Conservation (phyloP, 2,888 invertebrate genomes). For the Halictus quadricinctus region DNA sequence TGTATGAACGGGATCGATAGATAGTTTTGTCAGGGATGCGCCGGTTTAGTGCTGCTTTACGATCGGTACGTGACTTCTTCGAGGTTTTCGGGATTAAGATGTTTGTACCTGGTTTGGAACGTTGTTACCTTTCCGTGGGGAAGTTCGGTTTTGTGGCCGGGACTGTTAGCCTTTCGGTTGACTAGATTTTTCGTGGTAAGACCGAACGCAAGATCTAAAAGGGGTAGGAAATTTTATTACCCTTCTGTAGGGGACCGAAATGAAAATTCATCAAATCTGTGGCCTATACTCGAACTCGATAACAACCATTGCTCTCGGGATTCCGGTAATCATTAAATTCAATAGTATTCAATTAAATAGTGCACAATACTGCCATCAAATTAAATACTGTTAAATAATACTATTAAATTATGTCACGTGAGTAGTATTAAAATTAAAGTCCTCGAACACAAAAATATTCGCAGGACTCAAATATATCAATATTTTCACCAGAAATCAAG, state of each 20-base stretch:
- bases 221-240: neutral
- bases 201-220: no score
- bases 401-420: no score
- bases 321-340: no score
- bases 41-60: neutral
- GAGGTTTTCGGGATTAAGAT: neutral
- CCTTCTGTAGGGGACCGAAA: neutral
- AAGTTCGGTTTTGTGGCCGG: neutral
- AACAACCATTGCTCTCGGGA: no score
- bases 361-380: no score
- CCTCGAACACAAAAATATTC: no score
- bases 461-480: no score
- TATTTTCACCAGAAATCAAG: no score
- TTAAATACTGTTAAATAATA: no score
- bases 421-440: no score
- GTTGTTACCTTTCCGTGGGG: neutral
- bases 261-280: neutral
- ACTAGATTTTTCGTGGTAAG: neutral
- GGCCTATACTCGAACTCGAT: no score
- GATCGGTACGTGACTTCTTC: neutral
- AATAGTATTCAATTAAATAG: no score
- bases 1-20: neutral
- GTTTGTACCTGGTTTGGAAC: neutral
- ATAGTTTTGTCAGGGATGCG: neutral
- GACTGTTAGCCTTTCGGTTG: neutral